phyloP scores from a whole-genome alignment of 2,797 vertebrate genomes.

The Spizella passerina region DNA sequence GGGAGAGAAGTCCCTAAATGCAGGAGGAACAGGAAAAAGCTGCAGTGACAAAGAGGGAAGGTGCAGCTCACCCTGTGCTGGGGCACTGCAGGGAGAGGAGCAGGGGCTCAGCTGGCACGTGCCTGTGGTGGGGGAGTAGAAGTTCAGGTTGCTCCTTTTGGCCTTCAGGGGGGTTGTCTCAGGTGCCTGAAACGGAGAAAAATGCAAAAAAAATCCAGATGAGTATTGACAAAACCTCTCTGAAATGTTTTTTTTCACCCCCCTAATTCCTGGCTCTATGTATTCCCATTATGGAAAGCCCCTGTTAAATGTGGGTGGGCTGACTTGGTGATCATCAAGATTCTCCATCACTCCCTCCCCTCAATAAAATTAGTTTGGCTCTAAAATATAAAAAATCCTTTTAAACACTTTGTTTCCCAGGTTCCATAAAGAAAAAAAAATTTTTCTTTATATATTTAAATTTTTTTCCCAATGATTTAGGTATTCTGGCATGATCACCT shows the following conservation, averaged over 20 bases:
- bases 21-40: constrained; percentile 47
- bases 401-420: background rate
- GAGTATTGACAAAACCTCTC: background rate
- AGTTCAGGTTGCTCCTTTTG: background rate
- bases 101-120: constrained; percentile 65
- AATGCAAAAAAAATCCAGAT: background rate
- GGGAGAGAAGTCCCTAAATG: constrained; percentile 13
- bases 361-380: background rate
- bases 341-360: background rate
- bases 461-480: background rate
- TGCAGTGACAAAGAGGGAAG: background rate
- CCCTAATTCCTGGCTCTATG: background rate
- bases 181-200: background rate
- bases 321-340: background rate
- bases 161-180: background rate
- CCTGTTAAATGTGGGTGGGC: background rate
- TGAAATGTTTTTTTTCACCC: background rate
- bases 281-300: background rate
- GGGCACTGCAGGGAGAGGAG: constrained; percentile 15
- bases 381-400: background rate
- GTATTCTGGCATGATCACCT: background rate
- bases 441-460: too few species aligned
- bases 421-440: background rate
- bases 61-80: constrained; percentile 70
- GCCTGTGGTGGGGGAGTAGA: constrained; percentile 76